Percentiles rank a stretch among this genome's conserved stretches.
Evolutionary conservation across 2,113 vertebrate species (phyloP).

Genomic region (Eolophus roseicapilla): DNA sequence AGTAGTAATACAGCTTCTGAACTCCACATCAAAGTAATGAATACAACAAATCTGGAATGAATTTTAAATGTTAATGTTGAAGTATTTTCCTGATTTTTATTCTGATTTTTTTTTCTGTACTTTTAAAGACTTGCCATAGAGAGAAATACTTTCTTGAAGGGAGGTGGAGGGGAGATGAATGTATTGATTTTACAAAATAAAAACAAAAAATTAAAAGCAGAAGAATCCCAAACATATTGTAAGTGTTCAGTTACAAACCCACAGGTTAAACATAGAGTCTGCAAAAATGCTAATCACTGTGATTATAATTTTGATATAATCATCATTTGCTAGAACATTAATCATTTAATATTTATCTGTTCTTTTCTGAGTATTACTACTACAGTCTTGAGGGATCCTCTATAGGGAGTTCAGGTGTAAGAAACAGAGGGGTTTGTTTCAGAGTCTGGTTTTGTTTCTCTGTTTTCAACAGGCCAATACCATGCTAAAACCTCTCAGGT

Average conservation of each 20-base stretch:
- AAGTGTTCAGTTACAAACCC: background rate
- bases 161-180: background rate
- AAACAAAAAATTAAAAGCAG: background rate
- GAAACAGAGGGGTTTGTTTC: background rate
- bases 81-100: background rate
- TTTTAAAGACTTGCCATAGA: constrained; percentile 2
- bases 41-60: background rate
- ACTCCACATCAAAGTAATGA: constrained; percentile 10
- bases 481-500: background rate
- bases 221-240: background rate
- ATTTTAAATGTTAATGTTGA: constrained; percentile 16
- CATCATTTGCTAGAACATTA: background rate
- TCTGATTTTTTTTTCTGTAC: background rate
- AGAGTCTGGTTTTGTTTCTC: background rate
- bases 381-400: background rate
- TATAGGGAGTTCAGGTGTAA: background rate
- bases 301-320: background rate
- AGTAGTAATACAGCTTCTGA: constrained; percentile 1
- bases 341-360: background rate
- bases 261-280: background rate
- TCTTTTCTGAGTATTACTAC: background rate
- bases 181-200: background rate
- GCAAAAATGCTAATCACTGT: background rate
- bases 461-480: background rate
- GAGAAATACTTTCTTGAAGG: background rate